Evolutionary conservation across 2,113 vertebrate species (phyloP).

Genomic region (Columba livia): DNA sequence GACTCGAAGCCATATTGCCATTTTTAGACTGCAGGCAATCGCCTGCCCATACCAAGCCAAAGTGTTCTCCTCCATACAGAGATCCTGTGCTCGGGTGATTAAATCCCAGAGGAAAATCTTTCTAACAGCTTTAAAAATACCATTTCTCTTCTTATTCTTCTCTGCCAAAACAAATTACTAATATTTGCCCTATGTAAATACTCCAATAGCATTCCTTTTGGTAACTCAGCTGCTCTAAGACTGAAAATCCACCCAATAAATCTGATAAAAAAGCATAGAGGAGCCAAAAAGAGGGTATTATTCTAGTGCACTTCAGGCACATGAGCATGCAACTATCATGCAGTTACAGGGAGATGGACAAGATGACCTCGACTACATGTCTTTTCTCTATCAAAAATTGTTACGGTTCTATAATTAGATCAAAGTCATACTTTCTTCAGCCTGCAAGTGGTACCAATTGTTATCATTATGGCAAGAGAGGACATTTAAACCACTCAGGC

Average conservation of each 20-base stretch:
- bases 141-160: background rate
- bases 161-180: constrained; percentile 4
- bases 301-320: background rate
- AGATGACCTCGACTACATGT: background rate
- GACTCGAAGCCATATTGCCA: background rate
- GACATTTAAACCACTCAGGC: constrained; percentile 45
- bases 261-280: background rate
- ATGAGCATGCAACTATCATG: background rate
- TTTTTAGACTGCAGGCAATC: background rate
- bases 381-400: background rate
- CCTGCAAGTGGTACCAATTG: background rate
- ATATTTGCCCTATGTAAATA: background rate
- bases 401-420: constrained; percentile 27
- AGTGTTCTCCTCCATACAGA: background rate
- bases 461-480: constrained; percentile 33
- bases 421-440: background rate
- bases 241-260: background rate
- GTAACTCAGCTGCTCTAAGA: background rate
- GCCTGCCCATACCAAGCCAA: background rate
- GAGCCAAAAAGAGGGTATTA: background rate
- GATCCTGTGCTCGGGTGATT: background rate
- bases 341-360: background rate
- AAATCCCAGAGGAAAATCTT: background rate
- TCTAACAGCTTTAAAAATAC: background rate
- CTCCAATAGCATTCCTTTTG: background rate